These are phyloP conservation scores for Gryllus bimaculatus DNA, from an alignment of 1,140 invertebrate genomes.

Conservation along the genomic window DNA sequence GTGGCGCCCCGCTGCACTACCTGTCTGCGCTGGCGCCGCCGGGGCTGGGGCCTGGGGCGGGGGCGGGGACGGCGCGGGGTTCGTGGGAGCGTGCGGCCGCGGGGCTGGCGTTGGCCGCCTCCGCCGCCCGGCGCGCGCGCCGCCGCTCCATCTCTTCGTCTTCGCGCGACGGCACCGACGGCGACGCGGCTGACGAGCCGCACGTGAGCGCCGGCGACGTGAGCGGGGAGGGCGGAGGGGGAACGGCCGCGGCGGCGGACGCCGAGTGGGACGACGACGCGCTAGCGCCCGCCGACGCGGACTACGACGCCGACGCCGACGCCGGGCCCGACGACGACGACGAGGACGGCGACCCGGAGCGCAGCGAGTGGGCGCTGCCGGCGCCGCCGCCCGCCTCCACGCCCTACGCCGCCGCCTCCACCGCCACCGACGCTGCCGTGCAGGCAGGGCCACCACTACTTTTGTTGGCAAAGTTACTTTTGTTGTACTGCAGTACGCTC, in stretches of 20 bases:
- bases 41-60: background rate
- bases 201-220: background rate
- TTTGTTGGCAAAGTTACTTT: too few relatives aligned
- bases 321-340: background rate
- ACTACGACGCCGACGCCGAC: background rate
- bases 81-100: too few relatives aligned
- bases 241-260: background rate
- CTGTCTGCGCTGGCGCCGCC: background rate
- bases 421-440: background rate
- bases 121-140: too few relatives aligned
- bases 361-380: background rate
- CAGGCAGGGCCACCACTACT: background rate
- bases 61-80: too few relatives aligned
- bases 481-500: too few relatives aligned
- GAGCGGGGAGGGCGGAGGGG: background rate
- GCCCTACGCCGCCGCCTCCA: background rate
- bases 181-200: background rate
- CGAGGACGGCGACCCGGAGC: background rate
- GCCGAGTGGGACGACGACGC: background rate
- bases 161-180: background rate
- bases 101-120: background rate
- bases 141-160: too few relatives aligned
- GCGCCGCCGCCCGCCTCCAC: too few relatives aligned
- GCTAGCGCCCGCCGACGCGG: background rate
- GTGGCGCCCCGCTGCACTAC: background rate